A percentile compares a stretch with the other conserved stretches of the same genome.
phyloP scores from a whole-genome alignment of 2,113 vertebrate species.

The Sylvietta virens region DNA sequence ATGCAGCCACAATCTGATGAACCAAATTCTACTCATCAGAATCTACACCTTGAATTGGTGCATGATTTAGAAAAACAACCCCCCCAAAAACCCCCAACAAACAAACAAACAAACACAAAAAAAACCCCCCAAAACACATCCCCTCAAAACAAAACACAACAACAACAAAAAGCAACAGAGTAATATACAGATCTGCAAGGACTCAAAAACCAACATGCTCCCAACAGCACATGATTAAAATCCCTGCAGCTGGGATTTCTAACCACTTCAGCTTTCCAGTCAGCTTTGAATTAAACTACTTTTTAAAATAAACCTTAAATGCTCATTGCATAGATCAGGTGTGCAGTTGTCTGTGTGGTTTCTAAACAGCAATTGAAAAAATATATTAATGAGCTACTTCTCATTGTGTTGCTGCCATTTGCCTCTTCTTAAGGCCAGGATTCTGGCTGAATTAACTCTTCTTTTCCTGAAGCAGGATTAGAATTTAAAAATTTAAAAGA shows the following conservation, averaged over 20 bases:
- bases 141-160: not conserved
- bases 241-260: not conserved
- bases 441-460: not conserved
- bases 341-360: not conserved
- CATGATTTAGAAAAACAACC: rapidly evolving
- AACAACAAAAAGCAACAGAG: not conserved
- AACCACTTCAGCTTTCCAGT: not conserved
- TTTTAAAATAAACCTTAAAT: not conserved
- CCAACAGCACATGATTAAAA: not conserved
- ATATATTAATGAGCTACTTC: not conserved
- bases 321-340: not conserved
- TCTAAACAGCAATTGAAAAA: not conserved
- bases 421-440: not conserved
- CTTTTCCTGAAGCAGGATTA: not conserved
- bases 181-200: not conserved
- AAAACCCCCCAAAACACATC: not conserved
- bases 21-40: not conserved
- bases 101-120: no score
- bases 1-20: not conserved
- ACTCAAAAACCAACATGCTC: not conserved
- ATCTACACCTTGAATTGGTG: not conserved
- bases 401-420: not conserved
- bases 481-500: not conserved
- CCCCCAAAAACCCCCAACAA: no score
- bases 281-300: not conserved